These are phyloP conservation scores for Drosophila planitibia DNA, from an alignment of 2,888 invertebrate genomes.

Conservation along the genomic window DNA sequence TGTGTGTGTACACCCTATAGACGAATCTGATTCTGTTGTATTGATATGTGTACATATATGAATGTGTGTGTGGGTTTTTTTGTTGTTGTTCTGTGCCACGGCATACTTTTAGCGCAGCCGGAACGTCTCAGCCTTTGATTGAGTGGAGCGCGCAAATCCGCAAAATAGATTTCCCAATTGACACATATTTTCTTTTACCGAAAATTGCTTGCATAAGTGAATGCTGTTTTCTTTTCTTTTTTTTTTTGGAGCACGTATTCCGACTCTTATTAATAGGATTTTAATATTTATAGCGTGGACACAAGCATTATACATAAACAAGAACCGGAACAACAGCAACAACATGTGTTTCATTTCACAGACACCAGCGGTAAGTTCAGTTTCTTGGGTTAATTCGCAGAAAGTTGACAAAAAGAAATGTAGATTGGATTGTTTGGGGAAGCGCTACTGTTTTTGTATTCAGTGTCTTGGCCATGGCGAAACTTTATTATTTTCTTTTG, in stretches of 20 bases:
- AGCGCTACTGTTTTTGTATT: background rate
- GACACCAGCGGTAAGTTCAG: background rate
- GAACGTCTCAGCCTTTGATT: conserved; percentile 68
- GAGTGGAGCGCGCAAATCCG: conserved; percentile 79
- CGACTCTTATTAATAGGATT: conserved; percentile 62
- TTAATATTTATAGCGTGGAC: conserved; percentile 68
- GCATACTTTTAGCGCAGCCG: conserved; percentile 73
- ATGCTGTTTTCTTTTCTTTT: conserved; percentile 3
- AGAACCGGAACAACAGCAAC: background rate
- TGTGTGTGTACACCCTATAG: conserved; percentile 11
- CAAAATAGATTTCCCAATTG: conserved; percentile 81
- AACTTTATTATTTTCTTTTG: conserved; percentile 2
- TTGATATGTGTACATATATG: conserved; percentile 47
- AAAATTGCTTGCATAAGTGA: conserved; percentile 46
- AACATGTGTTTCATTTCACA: conserved; percentile 15
- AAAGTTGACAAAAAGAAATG: conserved; percentile 13
- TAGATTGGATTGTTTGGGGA: conserved; percentile 3
- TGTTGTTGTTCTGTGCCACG: background rate
- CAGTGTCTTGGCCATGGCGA: conserved; percentile 20
- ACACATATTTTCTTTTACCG: conserved; percentile 71
- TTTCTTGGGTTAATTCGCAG: conserved; percentile 3
- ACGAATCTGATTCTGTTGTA: conserved; percentile 37
- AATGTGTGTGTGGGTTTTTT: conserved; percentile 1
- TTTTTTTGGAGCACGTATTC: conserved; percentile 34
- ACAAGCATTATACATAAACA: conserved; percentile 9